Evolutionary conservation across 1,140 invertebrate genomes (phyloP).

Genomic region (Musca domestica): DNA sequence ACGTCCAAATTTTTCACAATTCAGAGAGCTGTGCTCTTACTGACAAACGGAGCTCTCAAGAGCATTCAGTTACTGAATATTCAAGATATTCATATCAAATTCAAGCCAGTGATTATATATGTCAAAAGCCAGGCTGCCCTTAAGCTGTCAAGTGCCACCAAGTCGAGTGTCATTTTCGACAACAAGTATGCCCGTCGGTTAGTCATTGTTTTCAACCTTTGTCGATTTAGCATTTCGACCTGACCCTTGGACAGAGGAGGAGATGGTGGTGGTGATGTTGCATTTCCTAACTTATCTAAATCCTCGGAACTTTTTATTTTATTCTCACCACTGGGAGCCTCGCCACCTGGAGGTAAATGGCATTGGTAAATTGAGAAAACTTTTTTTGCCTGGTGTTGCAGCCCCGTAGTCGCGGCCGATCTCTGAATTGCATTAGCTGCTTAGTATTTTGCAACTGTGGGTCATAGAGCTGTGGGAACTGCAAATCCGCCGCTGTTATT

Average conservation of each 20-base stretch:
- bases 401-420: background rate
- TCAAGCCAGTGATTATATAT: too few relatives aligned
- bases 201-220: constrained; percentile 46
- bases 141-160: too few relatives aligned
- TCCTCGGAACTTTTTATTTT: constrained; percentile 69
- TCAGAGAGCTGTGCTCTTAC: too few relatives aligned
- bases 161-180: too few relatives aligned
- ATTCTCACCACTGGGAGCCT: constrained; percentile 73
- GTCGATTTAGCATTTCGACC: constrained; percentile 27
- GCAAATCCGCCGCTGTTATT: constrained; percentile 69
- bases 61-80: too few relatives aligned
- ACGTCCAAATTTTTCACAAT: too few relatives aligned
- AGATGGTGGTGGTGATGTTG: constrained; percentile 23
- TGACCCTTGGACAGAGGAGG: constrained; percentile 27
- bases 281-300: constrained; percentile 38
- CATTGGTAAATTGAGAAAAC: constrained; percentile 86
- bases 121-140: too few relatives aligned
- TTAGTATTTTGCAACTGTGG: constrained; percentile 30
- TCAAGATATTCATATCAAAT: too few relatives aligned
- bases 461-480: constrained; percentile 42
- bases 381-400: constrained; percentile 56
- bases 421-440: background rate
- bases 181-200: constrained; percentile 68
- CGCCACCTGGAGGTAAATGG: constrained; percentile 77
- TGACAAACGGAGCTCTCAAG: too few relatives aligned